Percentiles rank a stretch among this genome's conserved stretches.
phyloP scores from a whole-genome alignment of 2,113 vertebrate species.

The Atlantisia rogersi region DNA sequence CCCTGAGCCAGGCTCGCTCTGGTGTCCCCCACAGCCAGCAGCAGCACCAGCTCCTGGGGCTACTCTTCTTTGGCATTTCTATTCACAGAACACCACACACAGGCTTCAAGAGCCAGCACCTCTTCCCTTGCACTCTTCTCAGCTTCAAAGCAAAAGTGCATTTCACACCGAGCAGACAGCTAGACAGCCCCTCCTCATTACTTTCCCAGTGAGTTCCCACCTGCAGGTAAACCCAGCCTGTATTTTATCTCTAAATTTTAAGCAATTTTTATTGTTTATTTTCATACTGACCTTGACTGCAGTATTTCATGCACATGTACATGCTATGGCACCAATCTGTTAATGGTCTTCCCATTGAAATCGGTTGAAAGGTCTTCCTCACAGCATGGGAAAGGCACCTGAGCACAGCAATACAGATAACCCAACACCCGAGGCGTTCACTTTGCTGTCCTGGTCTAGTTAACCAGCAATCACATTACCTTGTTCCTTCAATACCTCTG shows the following conservation, averaged over 20 bases:
- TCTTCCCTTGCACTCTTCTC: not conserved
- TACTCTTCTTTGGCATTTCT: not conserved
- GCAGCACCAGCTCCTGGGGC: not conserved
- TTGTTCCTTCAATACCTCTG: conserved; percentile 14
- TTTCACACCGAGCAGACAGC: not conserved
- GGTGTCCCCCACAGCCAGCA: not conserved
- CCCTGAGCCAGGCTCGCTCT: not conserved
- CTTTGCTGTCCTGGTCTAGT: conserved; percentile 8
- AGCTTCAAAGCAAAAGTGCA: not conserved
- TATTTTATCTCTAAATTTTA: not conserved
- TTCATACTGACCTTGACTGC: not conserved
- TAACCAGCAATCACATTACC: conserved; percentile 18
- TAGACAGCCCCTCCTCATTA: not conserved
- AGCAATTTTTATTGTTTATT: not conserved
- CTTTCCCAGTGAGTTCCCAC: not conserved
- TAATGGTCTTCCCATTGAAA: not conserved
- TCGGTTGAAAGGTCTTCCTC: not conserved
- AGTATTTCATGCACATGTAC: not conserved
- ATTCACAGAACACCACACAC: not conserved
- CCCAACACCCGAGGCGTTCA: not conserved
- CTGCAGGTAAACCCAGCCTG: not conserved
- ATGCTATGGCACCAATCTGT: not conserved
- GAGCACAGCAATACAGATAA: not conserved
- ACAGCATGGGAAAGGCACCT: not conserved
- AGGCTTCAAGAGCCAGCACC: not conserved